Evolutionary conservation across 2,113 vertebrate genomes (phyloP), one percentile per base, ranked within the genome.

Genomic region (Vanacampus margaritifer): DNA sequence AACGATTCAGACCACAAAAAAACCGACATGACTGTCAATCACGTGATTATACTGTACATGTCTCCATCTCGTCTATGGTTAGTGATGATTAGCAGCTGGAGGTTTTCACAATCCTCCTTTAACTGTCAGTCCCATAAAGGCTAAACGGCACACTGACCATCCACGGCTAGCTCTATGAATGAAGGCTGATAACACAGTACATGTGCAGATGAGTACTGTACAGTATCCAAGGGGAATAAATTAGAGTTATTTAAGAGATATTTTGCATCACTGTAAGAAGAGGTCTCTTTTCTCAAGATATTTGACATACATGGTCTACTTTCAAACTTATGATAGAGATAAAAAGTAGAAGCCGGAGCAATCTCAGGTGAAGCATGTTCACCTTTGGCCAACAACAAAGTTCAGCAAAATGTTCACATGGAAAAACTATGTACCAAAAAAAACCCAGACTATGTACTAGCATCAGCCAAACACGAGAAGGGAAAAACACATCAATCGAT

Each of bases 401-500:
- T 79, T 24, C 41, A 68, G n/a, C 23, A 39, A 50, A 16, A 68
- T 65, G 63, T 76, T 83, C 61, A 53, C 39, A 36, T 48, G 39
- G 73, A 75, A 75, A 76, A 67, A 74, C 60, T 41, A 67, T 45
- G 67, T 68, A 75, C 56, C 53, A 19, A 64, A 62, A 64, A 62
- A 76, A 57, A 19, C 35, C 51, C 71, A 64, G 83, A 73, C 68
- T 17, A 12, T 26, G 14, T 70, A 63, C 79, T 32, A 78, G 67
- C 84, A 71, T 80, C 45, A 78, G 71, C 83, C 80, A 84, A 83
- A 89, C 75, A 82, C 60, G 80, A 73, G 61, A 77, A 87, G 76
- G 80, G 86, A 81, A 86, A 91, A 91, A 90, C 81, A 86, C 84
- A 89, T 82, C 88, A 89, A 91, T 87, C 90, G 85, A 91, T 90